phyloP scores from a whole-genome alignment of 2,113 vertebrate genomes.

The Elephas maximus region DNA sequence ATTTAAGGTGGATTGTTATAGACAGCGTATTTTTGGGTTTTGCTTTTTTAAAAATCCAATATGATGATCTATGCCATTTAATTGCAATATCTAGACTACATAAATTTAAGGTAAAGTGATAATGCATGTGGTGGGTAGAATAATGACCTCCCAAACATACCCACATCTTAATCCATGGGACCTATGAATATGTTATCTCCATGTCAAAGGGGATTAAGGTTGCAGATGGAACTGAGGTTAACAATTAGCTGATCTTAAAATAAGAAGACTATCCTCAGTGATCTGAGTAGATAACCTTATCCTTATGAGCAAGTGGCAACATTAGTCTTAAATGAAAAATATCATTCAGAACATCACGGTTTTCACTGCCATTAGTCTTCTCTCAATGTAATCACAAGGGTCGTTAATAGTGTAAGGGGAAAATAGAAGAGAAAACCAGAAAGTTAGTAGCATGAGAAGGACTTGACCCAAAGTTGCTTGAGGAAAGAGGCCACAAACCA shows the following conservation, averaged over 20 bases:
- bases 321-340: background rate
- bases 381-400: background rate
- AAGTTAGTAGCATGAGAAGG: background rate
- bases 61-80: background rate
- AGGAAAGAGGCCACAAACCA: background rate
- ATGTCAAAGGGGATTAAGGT: background rate
- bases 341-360: background rate
- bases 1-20: background rate
- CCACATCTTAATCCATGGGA: background rate
- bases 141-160: background rate
- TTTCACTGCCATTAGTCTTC: background rate
- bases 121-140: background rate
- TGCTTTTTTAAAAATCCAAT: background rate
- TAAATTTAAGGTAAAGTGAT: constrained; percentile 22
- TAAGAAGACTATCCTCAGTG: background rate
- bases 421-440: background rate
- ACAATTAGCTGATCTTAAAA: background rate
- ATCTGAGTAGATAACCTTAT: background rate
- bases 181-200: background rate
- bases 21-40: background rate
- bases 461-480: background rate
- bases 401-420: background rate
- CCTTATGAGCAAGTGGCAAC: background rate
- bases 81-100: background rate
- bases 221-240: background rate